Base-by-base conservation (phyloP, 2,113 vertebrate species). In the Gallinago jamesoni region DNA sequence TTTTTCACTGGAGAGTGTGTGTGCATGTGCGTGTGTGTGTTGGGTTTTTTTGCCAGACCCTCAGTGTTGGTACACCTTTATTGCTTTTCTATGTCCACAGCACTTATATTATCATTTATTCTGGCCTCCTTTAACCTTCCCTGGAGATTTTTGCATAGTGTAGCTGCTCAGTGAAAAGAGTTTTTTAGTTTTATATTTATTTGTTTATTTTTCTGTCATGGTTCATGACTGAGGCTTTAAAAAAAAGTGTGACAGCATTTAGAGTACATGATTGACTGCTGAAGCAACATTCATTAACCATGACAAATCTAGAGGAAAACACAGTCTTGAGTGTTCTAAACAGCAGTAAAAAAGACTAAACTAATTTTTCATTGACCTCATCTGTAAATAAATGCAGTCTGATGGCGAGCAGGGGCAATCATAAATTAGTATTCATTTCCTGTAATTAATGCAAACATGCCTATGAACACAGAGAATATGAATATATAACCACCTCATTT, bases 121-220 rank as follows among this genome's bases (percentile, higher is more conserved):
- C 98, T 98, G 98, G 98, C 98, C 97, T 98, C 97, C 95, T 97
- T 98, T 98, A 98, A 97, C 93, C 96, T 96, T 98, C 98, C 98
- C 98, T 25, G 67, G 98, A 98, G 98, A 97, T 96, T 98, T 94
- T 96, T 96, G 93, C 96, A 90, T 97, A 97, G 97, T 97, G 95
- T 97, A 97, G 97, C 97, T 98, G 97, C 97, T 98, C 98, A 98
- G 97, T 98, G 98, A 99, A 99, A 97, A 98, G 98, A 97, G 98
- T 97, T 98, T 98, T 98, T 98, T 98, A 98, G 96, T 97, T 98
- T 98, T 97, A 96, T 98, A 98, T 98, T 99, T 98, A 98, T 99
- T 99, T 99, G 98, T 99, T 99, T 99, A 98, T 98, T 98, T 99
- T 98, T 98, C 98, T 98, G 98, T 99, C 98, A 98, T 97, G 98